A percentile compares a stretch with the other conserved stretches of the same genome.
phyloP scores from a whole-genome alignment of 2,888 invertebrate species.

The Stictocephala bisonia region DNA sequence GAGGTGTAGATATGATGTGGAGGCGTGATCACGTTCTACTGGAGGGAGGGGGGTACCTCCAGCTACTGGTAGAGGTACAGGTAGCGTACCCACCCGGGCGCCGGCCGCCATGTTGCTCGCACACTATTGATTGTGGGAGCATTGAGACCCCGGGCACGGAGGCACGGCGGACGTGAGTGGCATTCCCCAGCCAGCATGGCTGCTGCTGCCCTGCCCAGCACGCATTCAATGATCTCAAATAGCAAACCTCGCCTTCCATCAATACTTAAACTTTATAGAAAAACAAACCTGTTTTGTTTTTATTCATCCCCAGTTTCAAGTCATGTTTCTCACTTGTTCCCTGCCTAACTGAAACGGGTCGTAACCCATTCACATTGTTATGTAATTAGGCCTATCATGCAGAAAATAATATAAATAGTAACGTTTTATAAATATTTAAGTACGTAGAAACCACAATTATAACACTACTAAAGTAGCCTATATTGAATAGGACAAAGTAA shows the following conservation, averaged over 20 bases:
- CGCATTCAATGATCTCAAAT: background rate
- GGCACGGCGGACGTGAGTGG: constrained; percentile 44
- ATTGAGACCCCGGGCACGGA: constrained; percentile 49
- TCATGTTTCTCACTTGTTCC: constrained; percentile 3
- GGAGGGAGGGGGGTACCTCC: too few species aligned
- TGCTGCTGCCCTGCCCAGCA: constrained; percentile 5
- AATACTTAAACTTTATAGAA: constrained; percentile 27
- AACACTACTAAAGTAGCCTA: too few species aligned
- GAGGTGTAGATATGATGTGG: too few species aligned
- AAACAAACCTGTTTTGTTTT: constrained; percentile 4
- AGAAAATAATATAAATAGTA: too few species aligned
- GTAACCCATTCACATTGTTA: too few species aligned
- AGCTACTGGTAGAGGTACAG: constrained; percentile 8
- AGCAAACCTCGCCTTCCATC: background rate
- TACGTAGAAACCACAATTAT: too few species aligned
- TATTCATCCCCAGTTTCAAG: too few species aligned
- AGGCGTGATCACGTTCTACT: too few species aligned
- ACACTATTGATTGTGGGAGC: constrained; percentile 50
- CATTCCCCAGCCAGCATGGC: constrained; percentile 43
- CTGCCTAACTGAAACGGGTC: background rate
- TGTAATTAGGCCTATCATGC: too few species aligned
- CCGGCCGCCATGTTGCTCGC: constrained; percentile 58
- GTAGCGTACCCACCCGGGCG: constrained; percentile 17
- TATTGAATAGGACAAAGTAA: too few species aligned
- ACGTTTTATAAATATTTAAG: too few species aligned